phyloP scores from a whole-genome alignment of 2,113 vertebrate species.

The Siniperca chuatsi region DNA sequence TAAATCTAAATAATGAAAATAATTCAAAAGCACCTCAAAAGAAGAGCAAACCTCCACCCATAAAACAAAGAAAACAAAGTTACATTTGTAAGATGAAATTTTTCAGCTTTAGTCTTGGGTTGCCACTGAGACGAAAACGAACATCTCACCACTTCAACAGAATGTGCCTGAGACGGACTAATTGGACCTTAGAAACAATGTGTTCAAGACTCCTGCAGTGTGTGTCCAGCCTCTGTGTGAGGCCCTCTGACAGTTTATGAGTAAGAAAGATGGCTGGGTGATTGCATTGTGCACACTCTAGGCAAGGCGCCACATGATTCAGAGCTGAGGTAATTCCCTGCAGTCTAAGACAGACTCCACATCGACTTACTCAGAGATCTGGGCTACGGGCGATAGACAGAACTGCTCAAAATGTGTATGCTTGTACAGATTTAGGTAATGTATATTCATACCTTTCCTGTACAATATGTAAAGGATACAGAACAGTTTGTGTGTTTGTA shows the following conservation, averaged over 20 bases:
- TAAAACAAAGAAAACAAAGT: not conserved
- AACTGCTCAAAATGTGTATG: slow-evolving; percentile 26
- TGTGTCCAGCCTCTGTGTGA: slow-evolving; percentile 64
- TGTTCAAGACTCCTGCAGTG: slow-evolving; percentile 27
- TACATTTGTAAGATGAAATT: not conserved
- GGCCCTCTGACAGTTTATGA: slow-evolving; percentile 75
- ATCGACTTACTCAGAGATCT: slow-evolving; percentile 59
- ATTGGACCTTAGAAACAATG: slow-evolving; percentile 26
- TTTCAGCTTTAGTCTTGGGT: not conserved
- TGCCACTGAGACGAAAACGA: not conserved
- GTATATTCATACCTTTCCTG: not conserved
- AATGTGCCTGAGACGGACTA: slow-evolving; percentile 3
- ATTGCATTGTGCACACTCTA: slow-evolving; percentile 72
- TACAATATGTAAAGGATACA: slow-evolving; percentile 1
- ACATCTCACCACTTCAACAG: not conserved
- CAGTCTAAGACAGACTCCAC: slow-evolving; percentile 63
- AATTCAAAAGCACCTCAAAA: not conserved
- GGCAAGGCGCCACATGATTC: slow-evolving; percentile 76
- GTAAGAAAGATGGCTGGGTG: slow-evolving; percentile 72
- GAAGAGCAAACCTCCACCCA: not conserved
- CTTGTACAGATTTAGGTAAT: slow-evolving; percentile 16
- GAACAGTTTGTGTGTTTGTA: slow-evolving; percentile 21
- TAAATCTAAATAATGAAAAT: not conserved
- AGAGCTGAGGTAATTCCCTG: slow-evolving; percentile 80
- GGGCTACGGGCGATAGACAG: slow-evolving; percentile 55